Evolutionary conservation across 1,140 invertebrate species (phyloP).

Genomic region (Trypoxylus dichotomus): DNA sequence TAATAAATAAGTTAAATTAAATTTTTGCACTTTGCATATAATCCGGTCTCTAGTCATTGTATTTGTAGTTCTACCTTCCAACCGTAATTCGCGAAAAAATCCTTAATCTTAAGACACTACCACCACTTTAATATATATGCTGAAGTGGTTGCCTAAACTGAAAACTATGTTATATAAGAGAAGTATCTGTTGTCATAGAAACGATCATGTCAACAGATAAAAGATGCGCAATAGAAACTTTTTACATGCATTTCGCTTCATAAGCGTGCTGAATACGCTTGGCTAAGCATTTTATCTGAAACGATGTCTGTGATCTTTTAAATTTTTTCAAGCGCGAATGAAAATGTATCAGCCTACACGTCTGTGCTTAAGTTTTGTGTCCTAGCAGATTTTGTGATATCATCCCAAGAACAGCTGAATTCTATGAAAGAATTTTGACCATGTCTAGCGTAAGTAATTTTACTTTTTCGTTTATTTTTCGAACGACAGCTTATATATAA

Average conservation of each 20-base stretch:
- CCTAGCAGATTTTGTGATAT: background rate
- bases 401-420: background rate
- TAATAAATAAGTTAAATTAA: too few species aligned
- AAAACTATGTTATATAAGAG: too few species aligned
- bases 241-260: background rate
- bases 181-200: background rate
- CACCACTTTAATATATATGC: background rate
- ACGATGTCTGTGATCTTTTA: background rate
- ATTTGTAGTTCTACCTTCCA: too few species aligned
- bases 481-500: background rate
- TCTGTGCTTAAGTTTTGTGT: background rate
- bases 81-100: too few species aligned
- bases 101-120: too few species aligned
- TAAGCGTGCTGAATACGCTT: background rate
- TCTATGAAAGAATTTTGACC: background rate
- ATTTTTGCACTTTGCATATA: too few species aligned
- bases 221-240: background rate
- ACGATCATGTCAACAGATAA: background rate
- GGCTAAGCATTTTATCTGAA: constrained; percentile 1
- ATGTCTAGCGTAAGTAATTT: constrained; percentile 13
- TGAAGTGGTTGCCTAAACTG: background rate
- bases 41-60: too few species aligned
- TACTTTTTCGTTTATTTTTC: background rate
- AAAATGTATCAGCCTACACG: constrained; percentile 5
- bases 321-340: background rate